Conservation (phyloP, 2,888 invertebrate species). For the Pycnomerus fuliginosus region DNA sequence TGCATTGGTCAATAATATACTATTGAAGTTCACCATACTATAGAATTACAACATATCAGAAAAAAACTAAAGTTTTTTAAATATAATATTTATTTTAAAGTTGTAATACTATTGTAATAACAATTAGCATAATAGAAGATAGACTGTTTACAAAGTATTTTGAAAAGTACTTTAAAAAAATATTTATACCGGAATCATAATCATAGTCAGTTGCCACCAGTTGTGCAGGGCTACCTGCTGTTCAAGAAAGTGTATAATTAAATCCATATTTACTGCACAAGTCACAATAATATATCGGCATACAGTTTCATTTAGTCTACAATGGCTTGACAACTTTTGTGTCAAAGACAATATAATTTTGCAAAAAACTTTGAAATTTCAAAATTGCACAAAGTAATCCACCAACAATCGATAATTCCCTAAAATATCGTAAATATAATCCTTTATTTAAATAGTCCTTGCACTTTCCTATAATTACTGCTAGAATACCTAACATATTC, state of each 20-base stretch:
- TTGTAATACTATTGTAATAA: slow-evolving; percentile 33
- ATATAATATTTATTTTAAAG: slow-evolving; percentile 26
- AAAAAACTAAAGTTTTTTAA: slow-evolving; percentile 17
- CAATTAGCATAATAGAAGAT: slow-evolving; percentile 41
- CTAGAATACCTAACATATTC: slow-evolving; percentile 20
- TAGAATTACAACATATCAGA: too few species aligned
- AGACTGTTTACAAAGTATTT: slow-evolving; percentile 43
- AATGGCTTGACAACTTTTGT: slow-evolving; percentile 34
- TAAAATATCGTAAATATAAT: slow-evolving; percentile 19
- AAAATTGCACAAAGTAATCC: slow-evolving; percentile 30
- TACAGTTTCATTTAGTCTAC: slow-evolving; percentile 31
- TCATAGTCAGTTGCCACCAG: too few species aligned
- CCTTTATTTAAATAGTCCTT: slow-evolving; percentile 7
- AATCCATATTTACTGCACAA: too few species aligned
- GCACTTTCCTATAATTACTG: slow-evolving; percentile 26
- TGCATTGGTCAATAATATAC: too few species aligned
- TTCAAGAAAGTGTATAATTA: too few species aligned
- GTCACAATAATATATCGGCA: too few species aligned
- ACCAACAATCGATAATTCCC: slow-evolving; percentile 12
- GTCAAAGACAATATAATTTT: slow-evolving; percentile 27
- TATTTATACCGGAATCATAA: slow-evolving; percentile 13
- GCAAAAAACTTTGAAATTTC: slow-evolving; percentile 22
- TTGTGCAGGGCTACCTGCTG: too few species aligned
- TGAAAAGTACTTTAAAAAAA: slow-evolving; percentile 34
- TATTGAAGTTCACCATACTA: too few species aligned